These are phyloP conservation scores for Anser brachyrhynchus DNA, from an alignment of 2,113 vertebrate species.

Conservation along the genomic window DNA sequence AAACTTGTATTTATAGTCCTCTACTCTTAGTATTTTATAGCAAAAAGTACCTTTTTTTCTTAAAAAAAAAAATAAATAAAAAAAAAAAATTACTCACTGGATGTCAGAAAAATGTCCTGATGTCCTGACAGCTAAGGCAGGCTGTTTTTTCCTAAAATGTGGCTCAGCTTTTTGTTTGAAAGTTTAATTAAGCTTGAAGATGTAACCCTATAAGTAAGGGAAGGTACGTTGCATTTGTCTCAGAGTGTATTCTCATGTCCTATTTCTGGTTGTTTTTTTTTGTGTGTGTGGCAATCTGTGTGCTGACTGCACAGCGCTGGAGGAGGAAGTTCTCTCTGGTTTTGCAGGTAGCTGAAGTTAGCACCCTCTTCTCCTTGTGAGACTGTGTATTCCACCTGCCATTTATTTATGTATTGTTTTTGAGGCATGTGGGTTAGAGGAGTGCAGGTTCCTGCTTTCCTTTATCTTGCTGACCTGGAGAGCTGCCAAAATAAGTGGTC, in stretches of 20 bases:
- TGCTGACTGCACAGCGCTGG: fast-evolving
- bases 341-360: not conserved
- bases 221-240: not conserved
- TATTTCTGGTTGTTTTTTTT: not conserved
- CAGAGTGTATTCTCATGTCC: not conserved
- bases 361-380: not conserved
- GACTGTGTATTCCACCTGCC: not conserved
- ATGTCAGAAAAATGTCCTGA: not conserved
- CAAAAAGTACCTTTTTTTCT: not conserved
- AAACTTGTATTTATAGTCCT: not conserved
- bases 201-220: not conserved
- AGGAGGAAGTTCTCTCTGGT: not conserved
- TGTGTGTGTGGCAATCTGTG: not conserved
- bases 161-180: not conserved
- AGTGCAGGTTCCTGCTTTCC: fast-evolving
- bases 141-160: not conserved
- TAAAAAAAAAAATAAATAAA: not conserved
- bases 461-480: not conserved
- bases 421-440: not conserved
- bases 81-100: not conserved
- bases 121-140: not conserved
- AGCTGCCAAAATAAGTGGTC: not conserved
- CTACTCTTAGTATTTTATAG: not conserved
- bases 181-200: not conserved
- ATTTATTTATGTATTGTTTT: not conserved